Evolutionary conservation across 2,113 vertebrate species (phyloP).

Genomic region (Siniperca chuatsi): DNA sequence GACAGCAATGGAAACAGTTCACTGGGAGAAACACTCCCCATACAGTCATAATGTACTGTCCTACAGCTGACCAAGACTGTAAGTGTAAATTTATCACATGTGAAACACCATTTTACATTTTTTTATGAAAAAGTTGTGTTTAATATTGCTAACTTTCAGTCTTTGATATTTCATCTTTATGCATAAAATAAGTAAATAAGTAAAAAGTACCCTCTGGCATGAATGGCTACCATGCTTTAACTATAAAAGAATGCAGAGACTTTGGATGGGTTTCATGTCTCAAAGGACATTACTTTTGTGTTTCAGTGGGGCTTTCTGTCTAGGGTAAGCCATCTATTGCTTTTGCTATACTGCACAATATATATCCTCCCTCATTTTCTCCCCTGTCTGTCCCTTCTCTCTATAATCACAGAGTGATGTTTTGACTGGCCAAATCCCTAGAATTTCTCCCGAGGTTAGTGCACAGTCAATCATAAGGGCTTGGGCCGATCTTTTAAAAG

Average conservation of each 20-base stretch:
- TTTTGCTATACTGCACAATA: constrained; percentile 61
- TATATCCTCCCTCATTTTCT: constrained; percentile 65
- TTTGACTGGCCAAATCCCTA: constrained; percentile 74
- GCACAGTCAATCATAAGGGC: constrained; percentile 68
- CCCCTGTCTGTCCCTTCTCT: constrained; percentile 56
- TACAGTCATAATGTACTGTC: constrained; percentile 21
- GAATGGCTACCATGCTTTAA: constrained; percentile 11
- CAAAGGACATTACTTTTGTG: constrained; percentile 58
- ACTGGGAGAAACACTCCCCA: constrained; percentile 36
- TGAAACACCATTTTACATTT: not conserved
- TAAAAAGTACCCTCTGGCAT: constrained; percentile 19
- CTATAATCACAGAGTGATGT: constrained; percentile 69
- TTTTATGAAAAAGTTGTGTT: not conserved
- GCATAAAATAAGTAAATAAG: too few relatives aligned
- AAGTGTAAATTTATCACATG: not conserved
- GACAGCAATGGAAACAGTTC: constrained; percentile 44
- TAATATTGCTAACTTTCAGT: not conserved
- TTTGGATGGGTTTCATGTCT: constrained; percentile 53
- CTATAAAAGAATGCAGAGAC: constrained; percentile 38
- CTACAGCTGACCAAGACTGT: constrained; percentile 21
- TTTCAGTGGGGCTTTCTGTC: constrained; percentile 64
- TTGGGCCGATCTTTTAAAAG: constrained; percentile 67
- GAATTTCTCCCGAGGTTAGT: constrained; percentile 70
- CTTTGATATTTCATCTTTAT: not conserved
- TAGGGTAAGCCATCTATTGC: constrained; percentile 19